These are phyloP conservation scores for Solenopsis fugax DNA, from an alignment of 1,140 invertebrate genomes.

Conservation along the genomic window DNA sequence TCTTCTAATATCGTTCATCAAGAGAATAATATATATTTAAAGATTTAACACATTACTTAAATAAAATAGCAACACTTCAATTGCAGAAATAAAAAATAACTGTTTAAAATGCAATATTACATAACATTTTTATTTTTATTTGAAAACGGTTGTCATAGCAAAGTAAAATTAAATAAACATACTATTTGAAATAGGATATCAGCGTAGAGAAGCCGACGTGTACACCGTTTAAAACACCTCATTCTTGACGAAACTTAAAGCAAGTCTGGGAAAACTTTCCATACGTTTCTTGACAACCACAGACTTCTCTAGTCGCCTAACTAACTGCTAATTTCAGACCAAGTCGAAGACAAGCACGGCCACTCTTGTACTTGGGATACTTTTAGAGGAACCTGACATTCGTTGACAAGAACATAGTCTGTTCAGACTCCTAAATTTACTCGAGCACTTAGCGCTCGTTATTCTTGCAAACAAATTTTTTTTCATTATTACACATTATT, in stretches of 20 bases:
- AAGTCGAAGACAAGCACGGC: conserved; percentile 60
- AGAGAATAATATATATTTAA: neutral
- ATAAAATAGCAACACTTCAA: neutral
- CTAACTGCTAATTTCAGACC: conserved; percentile 52
- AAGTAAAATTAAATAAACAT: conserved; percentile 28
- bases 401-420: conserved; percentile 28
- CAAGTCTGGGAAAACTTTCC: conserved; percentile 43
- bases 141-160: neutral
- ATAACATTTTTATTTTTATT: neutral
- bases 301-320: conserved; percentile 24
- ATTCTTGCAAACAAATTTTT: conserved; percentile 60
- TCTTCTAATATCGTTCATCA: neutral
- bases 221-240: conserved; percentile 22
- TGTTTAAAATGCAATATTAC: neutral
- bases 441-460: conserved; percentile 44
- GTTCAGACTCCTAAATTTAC: conserved; percentile 52
- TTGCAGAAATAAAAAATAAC: neutral
- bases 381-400: conserved; percentile 18
- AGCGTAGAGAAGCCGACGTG: neutral
- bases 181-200: conserved; percentile 27
- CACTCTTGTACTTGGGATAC: conserved; percentile 44
- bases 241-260: conserved; percentile 22
- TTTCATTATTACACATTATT: conserved; percentile 3
- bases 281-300: conserved; percentile 50
- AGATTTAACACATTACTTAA: neutral